Conservation (phyloP, 2,797 vertebrate species). For the Champsocephalus gunnari region DNA sequence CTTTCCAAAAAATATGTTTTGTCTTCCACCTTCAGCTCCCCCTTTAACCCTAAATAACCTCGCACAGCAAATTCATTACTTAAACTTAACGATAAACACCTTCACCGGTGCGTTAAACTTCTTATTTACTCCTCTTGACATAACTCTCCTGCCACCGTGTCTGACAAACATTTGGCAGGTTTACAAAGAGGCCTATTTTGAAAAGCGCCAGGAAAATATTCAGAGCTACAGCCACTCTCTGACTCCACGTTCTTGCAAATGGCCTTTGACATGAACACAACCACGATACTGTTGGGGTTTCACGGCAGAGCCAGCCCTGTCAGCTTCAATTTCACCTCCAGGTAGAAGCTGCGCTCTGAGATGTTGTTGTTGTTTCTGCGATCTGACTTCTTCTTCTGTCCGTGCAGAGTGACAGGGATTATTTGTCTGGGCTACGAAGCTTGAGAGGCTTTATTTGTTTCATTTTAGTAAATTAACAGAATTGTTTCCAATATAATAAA, state of each 20-base stretch:
- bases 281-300: slow-evolving; percentile 44
- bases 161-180: slow-evolving; percentile 16
- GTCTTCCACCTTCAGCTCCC: slow-evolving; percentile 33
- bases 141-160: slow-evolving; percentile 1
- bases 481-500: slow-evolving; percentile 1
- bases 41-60: slow-evolving; percentile 55
- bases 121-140: background rate
- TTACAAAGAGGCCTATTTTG: slow-evolving; percentile 28
- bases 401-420: slow-evolving; percentile 49
- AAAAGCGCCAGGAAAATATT: slow-evolving; percentile 22
- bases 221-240: slow-evolving; percentile 4
- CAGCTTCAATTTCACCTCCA: slow-evolving; percentile 56
- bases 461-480: slow-evolving; percentile 34
- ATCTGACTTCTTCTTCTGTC: slow-evolving; percentile 34
- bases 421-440: slow-evolving; percentile 51
- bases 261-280: slow-evolving; percentile 42
- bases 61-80: background rate
- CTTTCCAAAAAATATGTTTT: slow-evolving; percentile 35
- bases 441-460: slow-evolving; percentile 35
- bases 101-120: background rate
- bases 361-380: slow-evolving; percentile 42
- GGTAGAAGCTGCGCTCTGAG: slow-evolving; percentile 37
- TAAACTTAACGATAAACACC: slow-evolving; percentile 14
- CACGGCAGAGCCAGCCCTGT: slow-evolving; percentile 43
- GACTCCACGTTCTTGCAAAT: slow-evolving; percentile 43